Evolutionary conservation across 1,140 invertebrate species (phyloP), one percentile per base, ranked within the genome.

Genomic region (Neuroterus valhalla): DNA sequence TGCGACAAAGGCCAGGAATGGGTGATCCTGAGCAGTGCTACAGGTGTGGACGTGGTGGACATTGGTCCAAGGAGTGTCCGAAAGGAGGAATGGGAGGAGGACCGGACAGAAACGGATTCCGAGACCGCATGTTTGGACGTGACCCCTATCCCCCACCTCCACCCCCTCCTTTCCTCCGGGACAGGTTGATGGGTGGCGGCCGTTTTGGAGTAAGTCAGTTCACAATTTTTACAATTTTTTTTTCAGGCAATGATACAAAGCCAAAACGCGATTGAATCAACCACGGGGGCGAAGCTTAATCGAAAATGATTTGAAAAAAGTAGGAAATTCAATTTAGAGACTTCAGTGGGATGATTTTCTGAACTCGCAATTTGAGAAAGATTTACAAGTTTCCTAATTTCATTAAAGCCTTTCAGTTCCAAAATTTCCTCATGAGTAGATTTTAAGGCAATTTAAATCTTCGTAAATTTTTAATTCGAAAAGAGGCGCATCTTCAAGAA

Each of bases 41-140:
- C 91, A 93, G 96, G 89, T 98, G 97, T 92, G 96, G 96, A 72
- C 93, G 95, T 87, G 95, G 95, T 83, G 97, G 97, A 78, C 96
- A 98, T 91, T 98, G 96, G 97, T 97, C 96, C 80, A 97, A 97
- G 92, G 96, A 97, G 89, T 97, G 96, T 90, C 96, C 96, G 73
- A 93, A 93, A 84, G 88, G 88, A 31, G 92, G 93, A 75, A 92
- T 94, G 88, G 94, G 93, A 76, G 93, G 94, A 82, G 94, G 94
- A 83, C 89, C 88, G 4, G 89, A 90, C 69, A 94, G 94, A 84
- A 94, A 94, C 86, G 93, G 94, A 80, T 96, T 94, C 91, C 93
- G 95, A 85, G 95, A 96, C 88, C 93, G 94, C 77, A 95, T 95
- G 92, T 96, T 95, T 90, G 94, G 94, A 87, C 93, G 94, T 82